A percentile compares a stretch with the other conserved stretches of the same genome.
phyloP scores from a whole-genome alignment of 2,888 invertebrate species.

The Sesia apiformis region DNA sequence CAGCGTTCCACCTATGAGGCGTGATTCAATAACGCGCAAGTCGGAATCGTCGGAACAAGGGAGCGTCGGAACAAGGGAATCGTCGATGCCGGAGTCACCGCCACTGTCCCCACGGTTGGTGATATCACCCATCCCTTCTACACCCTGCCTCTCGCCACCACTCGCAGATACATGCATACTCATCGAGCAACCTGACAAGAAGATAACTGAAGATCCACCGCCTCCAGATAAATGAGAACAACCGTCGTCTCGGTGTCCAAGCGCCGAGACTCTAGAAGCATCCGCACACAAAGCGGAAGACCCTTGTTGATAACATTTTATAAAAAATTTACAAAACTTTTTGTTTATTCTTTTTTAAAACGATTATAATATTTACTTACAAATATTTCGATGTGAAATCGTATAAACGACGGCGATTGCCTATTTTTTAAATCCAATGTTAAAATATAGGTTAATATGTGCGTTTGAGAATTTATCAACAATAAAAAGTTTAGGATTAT shows the following conservation, averaged over 20 bases:
- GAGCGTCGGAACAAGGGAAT: slow-evolving; percentile 6
- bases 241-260: slow-evolving; percentile 13
- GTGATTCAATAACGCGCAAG: not conserved
- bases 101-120: slow-evolving; percentile 23
- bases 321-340: slow-evolving; percentile 44
- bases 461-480: not conserved
- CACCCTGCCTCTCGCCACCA: slow-evolving; percentile 10
- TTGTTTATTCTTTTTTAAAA: slow-evolving; percentile 20
- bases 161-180: slow-evolving; percentile 38
- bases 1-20: slow-evolving; percentile 34
- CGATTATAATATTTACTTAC: slow-evolving; percentile 15
- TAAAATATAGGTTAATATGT: slow-evolving; percentile 5
- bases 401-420: slow-evolving; percentile 29
- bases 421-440: slow-evolving; percentile 49
- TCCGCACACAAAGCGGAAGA: slow-evolving; percentile 11
- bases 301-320: slow-evolving; percentile 36
- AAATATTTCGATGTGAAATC: slow-evolving; percentile 47
- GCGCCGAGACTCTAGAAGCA: slow-evolving; percentile 12
- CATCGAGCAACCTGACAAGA: slow-evolving; percentile 28
- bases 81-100: slow-evolving; percentile 11
- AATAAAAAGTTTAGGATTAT: too few relatives aligned
- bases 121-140: slow-evolving; percentile 16
- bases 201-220: slow-evolving; percentile 9
- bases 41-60: too few relatives aligned
- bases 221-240: slow-evolving; percentile 25